A percentile compares a stretch with the other conserved stretches of the same genome.
Evolutionary conservation across 2,797 vertebrate species (phyloP).

Genomic region (Argya squamiceps): DNA sequence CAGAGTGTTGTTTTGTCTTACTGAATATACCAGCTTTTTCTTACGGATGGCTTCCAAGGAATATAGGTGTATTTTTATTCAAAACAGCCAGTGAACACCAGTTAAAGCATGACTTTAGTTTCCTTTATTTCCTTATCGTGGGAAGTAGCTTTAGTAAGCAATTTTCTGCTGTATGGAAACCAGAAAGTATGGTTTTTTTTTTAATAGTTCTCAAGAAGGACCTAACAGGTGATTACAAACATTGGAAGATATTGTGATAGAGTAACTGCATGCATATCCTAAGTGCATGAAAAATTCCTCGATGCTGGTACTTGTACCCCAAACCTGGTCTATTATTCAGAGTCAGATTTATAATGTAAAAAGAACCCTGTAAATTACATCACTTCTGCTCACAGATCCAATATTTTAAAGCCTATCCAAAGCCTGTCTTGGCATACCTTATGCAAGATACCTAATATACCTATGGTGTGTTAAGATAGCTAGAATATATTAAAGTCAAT

Average conservation of each 20-base stretch:
- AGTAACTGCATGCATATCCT: not conserved
- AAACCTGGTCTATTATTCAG: not conserved
- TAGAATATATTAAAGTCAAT: not conserved
- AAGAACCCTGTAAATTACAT: not conserved
- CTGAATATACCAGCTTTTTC: not conserved
- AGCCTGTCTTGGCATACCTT: not conserved
- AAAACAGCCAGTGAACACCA: not conserved
- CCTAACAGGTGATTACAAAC: not conserved
- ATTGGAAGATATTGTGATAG: not conserved
- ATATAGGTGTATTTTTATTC: not conserved
- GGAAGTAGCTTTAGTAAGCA: not conserved
- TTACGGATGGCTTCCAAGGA: not conserved
- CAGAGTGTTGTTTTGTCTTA: not conserved
- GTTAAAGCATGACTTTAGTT: not conserved
- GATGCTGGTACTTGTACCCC: not conserved
- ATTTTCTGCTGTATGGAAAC: not conserved
- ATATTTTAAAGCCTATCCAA: not conserved
- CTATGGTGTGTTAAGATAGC: not conserved
- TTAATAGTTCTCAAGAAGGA: not conserved
- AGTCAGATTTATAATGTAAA: not conserved
- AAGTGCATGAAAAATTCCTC: not conserved
- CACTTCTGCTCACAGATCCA: not conserved
- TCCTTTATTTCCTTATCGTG: not conserved
- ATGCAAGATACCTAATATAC: not conserved
- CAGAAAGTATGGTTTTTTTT: not conserved